phyloP scores from a whole-genome alignment of 2,888 invertebrate genomes.

The Apamea epomidion region DNA sequence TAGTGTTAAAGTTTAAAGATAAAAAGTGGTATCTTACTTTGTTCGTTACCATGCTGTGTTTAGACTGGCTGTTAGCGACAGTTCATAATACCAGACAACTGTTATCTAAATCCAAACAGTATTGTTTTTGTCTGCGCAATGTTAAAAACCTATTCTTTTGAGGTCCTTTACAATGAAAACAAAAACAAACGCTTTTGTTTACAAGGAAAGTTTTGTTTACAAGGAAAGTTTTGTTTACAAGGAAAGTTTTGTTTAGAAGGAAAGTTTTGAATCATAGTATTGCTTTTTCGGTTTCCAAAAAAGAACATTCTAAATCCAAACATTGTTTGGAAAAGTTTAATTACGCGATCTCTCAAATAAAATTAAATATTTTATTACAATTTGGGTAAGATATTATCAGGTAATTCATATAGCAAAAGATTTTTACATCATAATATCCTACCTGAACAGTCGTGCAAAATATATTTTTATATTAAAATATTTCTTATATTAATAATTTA shows the following conservation, averaged over 20 bases:
- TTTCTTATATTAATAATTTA: too few relatives aligned
- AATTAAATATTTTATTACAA: neutral
- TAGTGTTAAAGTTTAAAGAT: constrained; percentile 18
- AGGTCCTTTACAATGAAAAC: constrained; percentile 18
- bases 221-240: neutral
- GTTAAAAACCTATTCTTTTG: constrained; percentile 27
- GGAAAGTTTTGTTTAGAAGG: neutral
- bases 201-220: neutral
- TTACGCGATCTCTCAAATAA: neutral
- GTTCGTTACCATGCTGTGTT: constrained; percentile 32
- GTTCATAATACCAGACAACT: constrained; percentile 20
- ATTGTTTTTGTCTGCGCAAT: constrained; percentile 48
- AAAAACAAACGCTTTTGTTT: constrained; percentile 7
- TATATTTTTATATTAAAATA: too few relatives aligned
- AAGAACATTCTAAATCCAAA: neutral
- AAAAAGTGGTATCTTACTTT: constrained; percentile 9
- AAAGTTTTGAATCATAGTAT: neutral
- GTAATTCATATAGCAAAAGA: neutral
- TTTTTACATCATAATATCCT: too few relatives aligned
- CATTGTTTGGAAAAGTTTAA: neutral
- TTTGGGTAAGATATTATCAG: neutral
- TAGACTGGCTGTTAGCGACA: constrained; percentile 10
- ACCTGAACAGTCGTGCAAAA: too few relatives aligned
- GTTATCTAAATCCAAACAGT: constrained; percentile 52
- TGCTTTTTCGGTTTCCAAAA: neutral